Percentiles rank a stretch among this genome's conserved stretches.
Evolutionary conservation across 2,888 invertebrate genomes (phyloP).

Genomic region (Torymus tubicola): DNA sequence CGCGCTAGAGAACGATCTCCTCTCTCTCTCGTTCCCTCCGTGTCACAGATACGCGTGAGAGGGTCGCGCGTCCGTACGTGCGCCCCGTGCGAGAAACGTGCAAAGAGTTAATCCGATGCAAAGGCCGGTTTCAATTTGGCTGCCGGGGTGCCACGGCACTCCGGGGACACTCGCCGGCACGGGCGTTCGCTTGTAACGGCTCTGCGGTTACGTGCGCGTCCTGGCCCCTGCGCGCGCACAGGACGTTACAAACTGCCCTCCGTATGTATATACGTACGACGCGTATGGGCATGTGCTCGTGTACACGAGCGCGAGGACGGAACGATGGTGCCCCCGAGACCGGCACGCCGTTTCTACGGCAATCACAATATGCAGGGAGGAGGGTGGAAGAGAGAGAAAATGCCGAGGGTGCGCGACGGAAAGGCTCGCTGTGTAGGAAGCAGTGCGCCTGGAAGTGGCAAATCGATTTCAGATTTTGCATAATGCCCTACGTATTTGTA

Average conservation of each 20-base stretch:
- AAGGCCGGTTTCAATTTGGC: slow-evolving; percentile 73
- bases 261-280: background rate
- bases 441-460: background rate
- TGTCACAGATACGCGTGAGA: background rate
- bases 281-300: background rate
- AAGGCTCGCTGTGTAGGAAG: background rate
- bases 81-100: slow-evolving; percentile 54
- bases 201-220: slow-evolving; percentile 61
- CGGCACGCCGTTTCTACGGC: slow-evolving; percentile 35
- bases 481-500: background rate
- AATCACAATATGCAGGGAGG: slow-evolving; percentile 42
- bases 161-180: slow-evolving; percentile 60
- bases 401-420: background rate
- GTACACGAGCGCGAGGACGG: slow-evolving; percentile 49
- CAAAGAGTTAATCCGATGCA: slow-evolving; percentile 72
- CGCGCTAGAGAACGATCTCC: background rate
- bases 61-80: slow-evolving; percentile 43
- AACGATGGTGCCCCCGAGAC: slow-evolving; percentile 69
- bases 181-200: slow-evolving; percentile 61
- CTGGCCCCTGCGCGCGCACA: slow-evolving; percentile 10
- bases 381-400: background rate
- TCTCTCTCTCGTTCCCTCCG: no score
- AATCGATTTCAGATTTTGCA: background rate
- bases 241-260: slow-evolving; percentile 22
- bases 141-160: slow-evolving; percentile 60